Evolutionary conservation across 1,140 invertebrate species (phyloP).

Genomic region (Drosophila tristis): DNA sequence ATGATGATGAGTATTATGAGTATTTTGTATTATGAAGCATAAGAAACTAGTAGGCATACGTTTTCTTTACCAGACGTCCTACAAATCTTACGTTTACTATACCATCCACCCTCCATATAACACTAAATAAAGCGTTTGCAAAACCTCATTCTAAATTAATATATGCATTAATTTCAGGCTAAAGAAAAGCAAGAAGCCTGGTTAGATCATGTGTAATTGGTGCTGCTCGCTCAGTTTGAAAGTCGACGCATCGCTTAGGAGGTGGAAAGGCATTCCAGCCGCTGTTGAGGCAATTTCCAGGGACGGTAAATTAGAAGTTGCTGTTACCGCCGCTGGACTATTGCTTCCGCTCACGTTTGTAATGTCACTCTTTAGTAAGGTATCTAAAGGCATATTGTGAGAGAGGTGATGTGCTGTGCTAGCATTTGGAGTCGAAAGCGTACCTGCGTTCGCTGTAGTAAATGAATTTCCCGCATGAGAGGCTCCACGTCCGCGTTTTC

Average conservation of each 20-base stretch:
- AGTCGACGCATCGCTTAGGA: conserved; percentile 86
- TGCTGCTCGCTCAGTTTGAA: conserved; percentile 69
- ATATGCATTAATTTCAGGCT: too few relatives aligned
- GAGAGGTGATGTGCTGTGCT: conserved; percentile 22
- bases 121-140: too few relatives aligned
- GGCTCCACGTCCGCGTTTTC: conserved; percentile 88
- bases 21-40: too few relatives aligned
- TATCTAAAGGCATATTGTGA: conserved; percentile 53
- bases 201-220: conserved; percentile 74
- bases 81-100: too few relatives aligned
- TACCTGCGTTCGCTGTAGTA: conserved; percentile 57
- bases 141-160: too few relatives aligned
- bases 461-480: conserved; percentile 66
- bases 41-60: too few relatives aligned
- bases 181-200: neutral
- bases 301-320: conserved; percentile 33
- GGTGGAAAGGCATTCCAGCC: conserved; percentile 90
- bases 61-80: too few relatives aligned
- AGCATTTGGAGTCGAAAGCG: conserved; percentile 11
- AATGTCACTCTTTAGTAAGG: conserved; percentile 45
- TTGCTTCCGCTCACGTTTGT: conserved; percentile 36
- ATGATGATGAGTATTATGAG: too few relatives aligned
- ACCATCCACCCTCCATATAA: too few relatives aligned
- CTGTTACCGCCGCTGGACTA: conserved; percentile 22
- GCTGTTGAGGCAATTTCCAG: conserved; percentile 85